Evolutionary conservation across 2,888 invertebrate species (phyloP), one percentile per base, ranked within the genome.

Genomic region (Plebejus anna): DNA sequence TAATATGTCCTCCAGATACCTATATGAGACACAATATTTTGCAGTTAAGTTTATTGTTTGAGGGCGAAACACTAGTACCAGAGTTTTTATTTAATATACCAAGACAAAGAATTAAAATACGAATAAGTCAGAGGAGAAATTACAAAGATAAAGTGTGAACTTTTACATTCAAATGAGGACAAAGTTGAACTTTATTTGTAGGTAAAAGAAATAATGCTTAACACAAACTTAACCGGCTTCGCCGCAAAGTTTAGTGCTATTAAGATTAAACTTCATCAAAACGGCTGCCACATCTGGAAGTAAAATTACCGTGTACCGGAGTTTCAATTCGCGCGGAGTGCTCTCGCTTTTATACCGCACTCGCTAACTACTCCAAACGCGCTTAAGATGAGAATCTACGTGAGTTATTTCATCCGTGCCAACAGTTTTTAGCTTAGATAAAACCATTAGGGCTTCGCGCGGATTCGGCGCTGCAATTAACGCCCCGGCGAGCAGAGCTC

Each of bases 391-490:
- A 76, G 78, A 79, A 81, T 80, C 80, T 79, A 77, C 76, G 77
- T 81, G 79, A 82, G 81, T 81, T 81, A 82, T 83, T 81, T 79
- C 78, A 80, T 78, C 79, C 77, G 77, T 77, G 81, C 81, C 79
- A 81, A 81, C 83, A 79, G 82, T 85, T 81, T 84, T 84, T 80
- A 81, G 82, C 77, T 79, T 79, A 81, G 82, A 83, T 84, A 83
- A 84, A 85, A 84, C 82, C 82, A 82, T 81, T 80, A 82, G 81
- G 81, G 81, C 80, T 79, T 79, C 80, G 51, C 81, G 79, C 78
- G 79, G 79, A 78, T 81, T 78, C 79, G 78, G 78, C 82, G 75
- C 81, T 82, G 82, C 83, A 84, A 87, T 88, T 87, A 87, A 83
- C 83, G 83, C 81, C 82, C 78, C 81, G 81, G 82, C 78, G 83